Base-by-base conservation (phyloP, 2,113 vertebrate genomes). In the Centropus unirufus region DNA sequence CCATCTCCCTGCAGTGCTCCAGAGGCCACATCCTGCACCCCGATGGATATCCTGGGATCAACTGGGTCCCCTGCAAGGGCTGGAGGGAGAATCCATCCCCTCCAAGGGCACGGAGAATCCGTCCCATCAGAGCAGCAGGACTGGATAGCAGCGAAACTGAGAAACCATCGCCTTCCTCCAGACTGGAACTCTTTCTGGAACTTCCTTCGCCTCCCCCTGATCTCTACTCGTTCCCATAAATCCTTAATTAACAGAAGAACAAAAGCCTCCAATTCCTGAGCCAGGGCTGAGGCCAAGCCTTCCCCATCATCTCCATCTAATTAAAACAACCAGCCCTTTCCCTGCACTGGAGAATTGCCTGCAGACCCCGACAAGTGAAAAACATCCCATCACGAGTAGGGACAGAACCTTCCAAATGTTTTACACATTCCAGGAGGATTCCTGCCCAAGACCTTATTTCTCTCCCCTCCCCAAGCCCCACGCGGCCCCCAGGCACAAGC, bases 321-420 rank as follows among this genome's bases (percentile, higher is more conserved):
- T 52, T 5, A 22, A 49, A 32, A 4, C 40, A 2, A 1, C 64
- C 44, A 21, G 27, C 22, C 22, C 40, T 39, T 36, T 13, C 11
- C 29, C 32, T 30, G 2, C 16, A 2, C 29, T 40, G 1, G 22
- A 24, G 42, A 13, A 29, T 1, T 6, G 3, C 10, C 26, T 1
- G 8, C 66, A 44, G 23, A 12, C 16, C 11, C 32, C 8, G 5
- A 26, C 46, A 4, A 9, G 0, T 0, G 8, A 20, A 17, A 9
- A 51, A 2, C n/a, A 6, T 3, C 34, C 3, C 26, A 0, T 14
- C 8, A 1, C 0, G 1, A 51, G 14, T 0, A 40, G 0, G 2
- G 5, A 2, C 21, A 0, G 24, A 1, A 8, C 47, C 36, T 23
- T 2, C 8, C 1, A 6, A 10, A 5, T 2, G 1, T 32, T 40